Conservation (phyloP, 2,888 invertebrate species). For the Agonopterix alstromeriana region DNA sequence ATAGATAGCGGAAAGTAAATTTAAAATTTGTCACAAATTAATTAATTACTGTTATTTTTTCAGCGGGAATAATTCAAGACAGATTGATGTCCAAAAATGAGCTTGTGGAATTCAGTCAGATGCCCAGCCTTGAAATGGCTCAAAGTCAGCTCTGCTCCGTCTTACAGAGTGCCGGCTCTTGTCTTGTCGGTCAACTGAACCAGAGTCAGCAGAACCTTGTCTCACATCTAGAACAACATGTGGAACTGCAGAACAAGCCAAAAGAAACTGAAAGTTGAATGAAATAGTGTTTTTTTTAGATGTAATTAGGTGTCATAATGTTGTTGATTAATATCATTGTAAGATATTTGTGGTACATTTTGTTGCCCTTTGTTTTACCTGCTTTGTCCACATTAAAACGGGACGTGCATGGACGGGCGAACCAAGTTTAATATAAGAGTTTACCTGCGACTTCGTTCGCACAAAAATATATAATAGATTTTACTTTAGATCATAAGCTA, state of each 20-base stretch:
- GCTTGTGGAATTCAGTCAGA: slow-evolving; percentile 79
- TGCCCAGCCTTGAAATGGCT: slow-evolving; percentile 80
- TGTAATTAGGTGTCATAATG: background rate
- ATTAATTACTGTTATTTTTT: slow-evolving; percentile 17
- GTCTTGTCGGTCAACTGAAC: slow-evolving; percentile 80
- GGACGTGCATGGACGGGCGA: no score
- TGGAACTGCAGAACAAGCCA: slow-evolving; percentile 37
- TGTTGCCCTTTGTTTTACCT: no score
- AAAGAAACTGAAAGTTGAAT: slow-evolving; percentile 18
- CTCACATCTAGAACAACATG: slow-evolving; percentile 79
- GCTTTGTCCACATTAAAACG: no score
- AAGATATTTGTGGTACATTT: no score
- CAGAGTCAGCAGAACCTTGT: slow-evolving; percentile 82
- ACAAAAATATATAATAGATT: background rate
- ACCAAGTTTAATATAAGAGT: background rate
- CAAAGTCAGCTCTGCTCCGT: slow-evolving; percentile 83
- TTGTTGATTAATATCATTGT: background rate
- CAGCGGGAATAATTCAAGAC: slow-evolving; percentile 85
- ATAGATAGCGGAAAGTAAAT: no score
- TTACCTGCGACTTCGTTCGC: no score
- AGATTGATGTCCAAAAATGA: slow-evolving; percentile 82
- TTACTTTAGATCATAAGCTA: no score
- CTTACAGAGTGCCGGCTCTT: slow-evolving; percentile 79
- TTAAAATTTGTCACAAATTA: no score
- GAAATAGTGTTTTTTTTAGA: slow-evolving; percentile 1